phyloP scores from a whole-genome alignment of 1,140 invertebrate genomes.

The Monomorium pharaonis region DNA sequence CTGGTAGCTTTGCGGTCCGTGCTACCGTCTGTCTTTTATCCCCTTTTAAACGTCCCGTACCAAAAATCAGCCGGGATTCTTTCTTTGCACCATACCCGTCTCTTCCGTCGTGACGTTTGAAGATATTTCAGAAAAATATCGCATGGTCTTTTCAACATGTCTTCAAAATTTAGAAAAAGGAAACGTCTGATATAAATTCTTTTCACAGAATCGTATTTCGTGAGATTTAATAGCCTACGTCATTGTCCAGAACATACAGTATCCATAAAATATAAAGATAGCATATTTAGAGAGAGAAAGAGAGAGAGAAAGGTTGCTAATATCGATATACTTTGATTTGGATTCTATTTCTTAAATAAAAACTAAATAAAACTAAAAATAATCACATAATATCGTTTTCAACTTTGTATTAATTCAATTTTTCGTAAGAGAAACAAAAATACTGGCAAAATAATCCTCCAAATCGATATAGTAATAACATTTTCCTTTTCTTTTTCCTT shows the following conservation, averaged over 20 bases:
- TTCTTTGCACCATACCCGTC: background rate
- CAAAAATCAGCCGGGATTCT: constrained; percentile 24
- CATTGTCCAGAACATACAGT: background rate
- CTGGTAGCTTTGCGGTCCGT: background rate
- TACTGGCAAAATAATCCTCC: too few species aligned
- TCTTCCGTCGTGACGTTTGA: background rate
- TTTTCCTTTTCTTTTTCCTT: too few species aligned
- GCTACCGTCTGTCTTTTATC: constrained; percentile 2
- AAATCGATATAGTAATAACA: too few species aligned
- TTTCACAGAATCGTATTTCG: background rate
- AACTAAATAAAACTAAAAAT: too few species aligned
- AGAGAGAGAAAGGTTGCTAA: too few species aligned
- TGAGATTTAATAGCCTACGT: background rate
- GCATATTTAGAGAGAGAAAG: too few species aligned
- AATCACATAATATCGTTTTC: too few species aligned
- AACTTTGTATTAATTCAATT: too few species aligned
- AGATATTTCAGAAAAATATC: background rate
- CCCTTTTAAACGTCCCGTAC: background rate
- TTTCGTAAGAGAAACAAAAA: too few species aligned
- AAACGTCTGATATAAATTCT: background rate
- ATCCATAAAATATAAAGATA: background rate
- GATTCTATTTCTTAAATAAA: too few species aligned
- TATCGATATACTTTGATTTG: too few species aligned
- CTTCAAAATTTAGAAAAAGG: background rate
- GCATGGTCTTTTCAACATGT: background rate